A percentile compares a stretch with the other conserved stretches of the same genome.
These are phyloP conservation scores for Malachius bipustulatus DNA, from an alignment of 2,888 invertebrate species.

Conservation along the genomic window DNA sequence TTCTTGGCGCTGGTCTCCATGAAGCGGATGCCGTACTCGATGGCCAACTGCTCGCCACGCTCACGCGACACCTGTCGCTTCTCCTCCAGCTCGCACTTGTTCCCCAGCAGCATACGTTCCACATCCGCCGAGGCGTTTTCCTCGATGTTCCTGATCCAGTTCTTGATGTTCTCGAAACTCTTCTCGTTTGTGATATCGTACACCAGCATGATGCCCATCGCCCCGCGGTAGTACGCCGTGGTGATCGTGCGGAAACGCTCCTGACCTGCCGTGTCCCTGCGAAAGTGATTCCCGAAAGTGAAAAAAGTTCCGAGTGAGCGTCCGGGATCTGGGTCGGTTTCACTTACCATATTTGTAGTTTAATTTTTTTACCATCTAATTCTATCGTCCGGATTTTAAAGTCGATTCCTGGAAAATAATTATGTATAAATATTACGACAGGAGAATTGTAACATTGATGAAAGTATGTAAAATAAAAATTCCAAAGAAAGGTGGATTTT, in stretches of 20 bases:
- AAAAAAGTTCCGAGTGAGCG: neutral
- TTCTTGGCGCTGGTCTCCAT: constrained; percentile 99
- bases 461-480: too few relatives aligned
- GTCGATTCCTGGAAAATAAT: constrained; percentile 93
- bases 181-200: constrained; percentile 99
- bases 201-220: constrained; percentile 99
- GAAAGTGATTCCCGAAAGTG: constrained; percentile 16
- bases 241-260: constrained; percentile 98
- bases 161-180: constrained; percentile 97
- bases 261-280: constrained; percentile 97
- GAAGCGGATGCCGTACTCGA: constrained; percentile 98
- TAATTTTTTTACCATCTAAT: constrained; percentile 95
- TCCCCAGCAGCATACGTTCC: constrained; percentile 97
- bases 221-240: constrained; percentile 98
- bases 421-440: too few relatives aligned
- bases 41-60: constrained; percentile 90
- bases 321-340: constrained; percentile 2
- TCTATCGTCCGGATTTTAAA: constrained; percentile 99
- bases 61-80: constrained; percentile 94
- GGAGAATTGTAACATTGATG: too few relatives aligned
- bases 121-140: constrained; percentile 98
- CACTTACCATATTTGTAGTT: constrained; percentile 95
- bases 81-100: constrained; percentile 96
- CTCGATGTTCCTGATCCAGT: constrained; percentile 98
- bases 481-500: too few relatives aligned